Percentiles rank a stretch among this genome's conserved stretches.
Evolutionary conservation across 1,140 invertebrate species (phyloP).

Genomic region (Hycleus cichorii): DNA sequence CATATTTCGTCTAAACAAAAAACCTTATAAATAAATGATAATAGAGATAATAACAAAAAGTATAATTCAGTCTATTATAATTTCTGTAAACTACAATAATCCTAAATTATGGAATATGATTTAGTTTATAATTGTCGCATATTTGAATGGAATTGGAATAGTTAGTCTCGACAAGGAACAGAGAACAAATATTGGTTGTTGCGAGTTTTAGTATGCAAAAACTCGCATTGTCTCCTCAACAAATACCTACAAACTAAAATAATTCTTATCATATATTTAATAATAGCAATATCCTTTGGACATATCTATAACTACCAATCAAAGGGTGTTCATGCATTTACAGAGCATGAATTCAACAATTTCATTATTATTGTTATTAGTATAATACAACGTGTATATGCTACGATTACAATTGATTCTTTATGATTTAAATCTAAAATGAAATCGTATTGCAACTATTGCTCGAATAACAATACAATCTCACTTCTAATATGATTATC

Average conservation of each 20-base stretch:
- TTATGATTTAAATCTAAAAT: constrained; percentile 9
- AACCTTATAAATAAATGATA: too few species aligned
- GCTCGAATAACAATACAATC: constrained; percentile 31
- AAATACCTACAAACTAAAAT: constrained; percentile 35
- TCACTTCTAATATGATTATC: constrained; percentile 34
- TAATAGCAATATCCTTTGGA: constrained; percentile 32
- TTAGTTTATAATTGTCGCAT: too few species aligned
- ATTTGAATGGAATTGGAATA: background rate
- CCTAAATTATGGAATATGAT: too few species aligned
- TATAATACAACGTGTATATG: constrained; percentile 27
- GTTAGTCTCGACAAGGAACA: too few species aligned
- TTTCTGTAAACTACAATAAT: background rate
- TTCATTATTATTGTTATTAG: constrained; percentile 23
- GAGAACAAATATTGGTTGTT: too few species aligned
- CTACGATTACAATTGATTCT: constrained; percentile 28
- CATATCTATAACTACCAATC: constrained; percentile 34
- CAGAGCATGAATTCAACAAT: constrained; percentile 38
- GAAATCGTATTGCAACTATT: constrained; percentile 36
- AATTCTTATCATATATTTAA: constrained; percentile 17
- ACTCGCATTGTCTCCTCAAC: constrained; percentile 18
- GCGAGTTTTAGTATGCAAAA: too few species aligned
- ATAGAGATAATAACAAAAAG: constrained; percentile 26
- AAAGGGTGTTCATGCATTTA: constrained; percentile 34
- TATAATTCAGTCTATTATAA: background rate
- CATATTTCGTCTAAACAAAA: too few species aligned